phyloP scores from a whole-genome alignment of 2,888 invertebrate species.

The Glyphotaelius pellucidus region DNA sequence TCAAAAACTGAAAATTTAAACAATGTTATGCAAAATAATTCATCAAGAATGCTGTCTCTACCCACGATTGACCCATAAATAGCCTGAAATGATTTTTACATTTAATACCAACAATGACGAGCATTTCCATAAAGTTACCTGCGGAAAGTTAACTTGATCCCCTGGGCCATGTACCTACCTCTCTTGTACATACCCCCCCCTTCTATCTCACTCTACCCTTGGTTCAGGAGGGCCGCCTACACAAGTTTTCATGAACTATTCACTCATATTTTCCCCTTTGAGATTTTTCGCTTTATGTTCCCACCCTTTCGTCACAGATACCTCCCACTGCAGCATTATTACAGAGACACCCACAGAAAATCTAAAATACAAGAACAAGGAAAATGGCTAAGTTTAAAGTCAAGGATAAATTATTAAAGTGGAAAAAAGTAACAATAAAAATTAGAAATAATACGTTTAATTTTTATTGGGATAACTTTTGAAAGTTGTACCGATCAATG shows the following conservation, averaged over 20 bases:
- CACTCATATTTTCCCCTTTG: slow-evolving; percentile 41
- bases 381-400: not conserved
- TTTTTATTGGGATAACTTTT: no score
- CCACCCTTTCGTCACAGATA: slow-evolving; percentile 13
- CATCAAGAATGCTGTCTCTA: not conserved
- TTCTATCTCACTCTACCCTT: not conserved
- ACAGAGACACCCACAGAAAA: not conserved
- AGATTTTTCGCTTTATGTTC: slow-evolving; percentile 21
- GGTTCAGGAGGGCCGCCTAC: slow-evolving; percentile 10
- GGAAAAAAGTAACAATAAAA: no score
- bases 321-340: not conserved
- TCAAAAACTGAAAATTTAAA: not conserved
- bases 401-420: no score
- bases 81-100: not conserved
- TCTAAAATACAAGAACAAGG: not conserved
- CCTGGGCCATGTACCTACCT: not conserved
- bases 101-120: not conserved
- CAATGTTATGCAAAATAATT: not conserved
- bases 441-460: no score
- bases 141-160: not conserved
- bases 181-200: not conserved
- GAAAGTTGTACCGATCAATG: no score
- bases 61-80: not conserved
- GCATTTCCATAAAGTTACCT: no score
- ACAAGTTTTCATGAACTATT: slow-evolving; percentile 50